Base-by-base conservation (phyloP, 2,797 vertebrate species). In the Acanthurus tractus region DNA sequence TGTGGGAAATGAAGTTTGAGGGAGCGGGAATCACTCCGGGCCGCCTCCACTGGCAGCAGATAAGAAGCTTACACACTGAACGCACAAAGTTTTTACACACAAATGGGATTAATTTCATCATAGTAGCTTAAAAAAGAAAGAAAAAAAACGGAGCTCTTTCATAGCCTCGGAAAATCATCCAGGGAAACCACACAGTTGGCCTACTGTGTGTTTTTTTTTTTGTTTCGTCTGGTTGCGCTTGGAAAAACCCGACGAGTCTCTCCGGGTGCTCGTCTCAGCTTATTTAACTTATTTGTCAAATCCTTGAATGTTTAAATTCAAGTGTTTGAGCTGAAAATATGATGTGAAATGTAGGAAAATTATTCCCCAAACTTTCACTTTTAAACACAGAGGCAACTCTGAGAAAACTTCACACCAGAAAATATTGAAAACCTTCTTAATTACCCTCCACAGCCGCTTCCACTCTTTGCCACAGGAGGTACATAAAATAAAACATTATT, bases 71-170 rank as follows among this genome's bases (percentile, higher is more conserved):
- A 89, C 49, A 75, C 68, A 70, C 9, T 29, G 4, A 76, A 78
- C 2, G 6, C 46, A 58, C n/a, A 63, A 42, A 20, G 48, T 70
- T 76, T 81, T 80, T 74, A 70, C 86, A 79, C 74, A 78, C 54
- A 87, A 82, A 88, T 58, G 50, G 82, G 83, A 88, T 91, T 91
- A 63, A 83, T 86, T 88, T 87, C 83, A 80, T 89, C 84, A 79
- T 12, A 0, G 69, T 38, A 54, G 72, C 42, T 61, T 8, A 25
- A 25, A 25, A 25, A 25, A 25, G 3, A 25, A 25, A 25, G 3
- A 25, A 62, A 48, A 79, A 25, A 68, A 81, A 56, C 58, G 4
- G 25, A 62, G 63, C 34, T 42, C 40, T 49, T 70, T 74, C 42
- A 63, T 63, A 44, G 59, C 12, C 62, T 56, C 10, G 11, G 48